A percentile compares a stretch with the other conserved stretches of the same genome.
These are phyloP conservation scores for Rostratula benghalensis DNA, from an alignment of 2,113 vertebrate species.

Conservation along the genomic window DNA sequence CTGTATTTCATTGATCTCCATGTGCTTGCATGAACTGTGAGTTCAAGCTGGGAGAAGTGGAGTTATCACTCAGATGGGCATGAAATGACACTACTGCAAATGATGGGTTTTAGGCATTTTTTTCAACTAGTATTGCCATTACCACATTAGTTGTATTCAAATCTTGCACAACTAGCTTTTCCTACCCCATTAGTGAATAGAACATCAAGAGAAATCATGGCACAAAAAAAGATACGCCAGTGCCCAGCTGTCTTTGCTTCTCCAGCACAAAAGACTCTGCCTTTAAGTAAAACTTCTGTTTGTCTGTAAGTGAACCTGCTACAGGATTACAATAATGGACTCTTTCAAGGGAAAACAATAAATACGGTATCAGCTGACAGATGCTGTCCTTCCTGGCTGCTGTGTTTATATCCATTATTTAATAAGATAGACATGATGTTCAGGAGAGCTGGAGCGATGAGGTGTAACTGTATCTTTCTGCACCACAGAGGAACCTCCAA, in stretches of 20 bases:
- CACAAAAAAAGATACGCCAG: not conserved
- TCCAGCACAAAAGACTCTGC: not conserved
- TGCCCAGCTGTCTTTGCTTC: not conserved
- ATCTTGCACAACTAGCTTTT: not conserved
- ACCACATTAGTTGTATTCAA: not conserved
- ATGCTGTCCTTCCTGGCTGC: constrained; percentile 37
- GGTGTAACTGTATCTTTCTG: constrained; percentile 50
- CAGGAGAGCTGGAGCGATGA: not conserved
- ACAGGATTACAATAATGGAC: constrained; percentile 36
- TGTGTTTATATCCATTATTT: constrained; percentile 57
- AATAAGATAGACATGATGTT: constrained; percentile 36
- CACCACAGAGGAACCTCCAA: not conserved
- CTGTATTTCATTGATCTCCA: not conserved
- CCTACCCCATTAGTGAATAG: not conserved
- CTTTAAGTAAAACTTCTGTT: constrained; percentile 53
- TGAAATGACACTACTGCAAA: not conserved
- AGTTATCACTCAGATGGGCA: not conserved
- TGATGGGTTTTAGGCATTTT: not conserved
- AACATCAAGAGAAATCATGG: not conserved
- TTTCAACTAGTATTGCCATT: not conserved
- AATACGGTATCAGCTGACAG: constrained; percentile 20
- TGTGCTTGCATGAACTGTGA: not conserved
- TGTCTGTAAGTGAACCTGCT: constrained; percentile 39
- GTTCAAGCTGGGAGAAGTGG: not conserved
- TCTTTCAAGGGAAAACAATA: constrained; percentile 53